Evolutionary conservation across 2,888 invertebrate species (phyloP).

Genomic region (Sinotaia quadrata): DNA sequence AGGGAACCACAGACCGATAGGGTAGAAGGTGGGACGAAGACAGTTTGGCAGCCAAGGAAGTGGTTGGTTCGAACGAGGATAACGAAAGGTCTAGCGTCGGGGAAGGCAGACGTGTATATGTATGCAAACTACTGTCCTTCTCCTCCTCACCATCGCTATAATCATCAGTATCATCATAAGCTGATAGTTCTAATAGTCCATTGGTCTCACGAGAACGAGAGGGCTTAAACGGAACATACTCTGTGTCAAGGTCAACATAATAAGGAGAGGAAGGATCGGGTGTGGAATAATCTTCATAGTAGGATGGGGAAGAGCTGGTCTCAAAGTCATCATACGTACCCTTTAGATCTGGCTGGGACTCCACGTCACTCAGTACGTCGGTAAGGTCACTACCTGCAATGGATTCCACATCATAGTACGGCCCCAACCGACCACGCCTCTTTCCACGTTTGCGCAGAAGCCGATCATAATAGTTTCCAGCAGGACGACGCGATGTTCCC

Average conservation of each 20-base stretch:
- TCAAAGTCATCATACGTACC: constrained; percentile 18
- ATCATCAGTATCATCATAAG: constrained; percentile 20
- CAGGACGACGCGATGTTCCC: constrained; percentile 37
- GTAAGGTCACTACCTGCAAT: constrained; percentile 46
- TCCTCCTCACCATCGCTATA: constrained; percentile 41
- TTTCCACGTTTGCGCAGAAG: constrained; percentile 41
- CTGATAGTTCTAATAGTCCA: constrained; percentile 33
- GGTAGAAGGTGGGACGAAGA: constrained; percentile 24
- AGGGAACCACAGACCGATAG: constrained; percentile 34
- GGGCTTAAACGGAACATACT: constrained; percentile 59
- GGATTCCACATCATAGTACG: constrained; percentile 53
- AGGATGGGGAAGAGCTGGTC: constrained; percentile 6
- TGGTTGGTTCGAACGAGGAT: constrained; percentile 35
- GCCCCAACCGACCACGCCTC: constrained; percentile 45
- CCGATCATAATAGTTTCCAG: constrained; percentile 51
- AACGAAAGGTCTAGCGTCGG: constrained; percentile 19
- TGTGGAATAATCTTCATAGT: constrained; percentile 21
- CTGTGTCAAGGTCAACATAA: constrained; percentile 38
- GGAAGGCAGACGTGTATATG: constrained; percentile 6
- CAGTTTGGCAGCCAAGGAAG: constrained; percentile 33
- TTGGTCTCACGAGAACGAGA: constrained; percentile 39
- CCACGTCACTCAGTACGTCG: constrained; percentile 46
- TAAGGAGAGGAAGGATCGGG: constrained; percentile 20
- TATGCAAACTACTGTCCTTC: constrained; percentile 32
- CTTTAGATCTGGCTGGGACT: constrained; percentile 28